Base-by-base conservation (phyloP, 1,140 invertebrate species). In the Formica exsecta region DNA sequence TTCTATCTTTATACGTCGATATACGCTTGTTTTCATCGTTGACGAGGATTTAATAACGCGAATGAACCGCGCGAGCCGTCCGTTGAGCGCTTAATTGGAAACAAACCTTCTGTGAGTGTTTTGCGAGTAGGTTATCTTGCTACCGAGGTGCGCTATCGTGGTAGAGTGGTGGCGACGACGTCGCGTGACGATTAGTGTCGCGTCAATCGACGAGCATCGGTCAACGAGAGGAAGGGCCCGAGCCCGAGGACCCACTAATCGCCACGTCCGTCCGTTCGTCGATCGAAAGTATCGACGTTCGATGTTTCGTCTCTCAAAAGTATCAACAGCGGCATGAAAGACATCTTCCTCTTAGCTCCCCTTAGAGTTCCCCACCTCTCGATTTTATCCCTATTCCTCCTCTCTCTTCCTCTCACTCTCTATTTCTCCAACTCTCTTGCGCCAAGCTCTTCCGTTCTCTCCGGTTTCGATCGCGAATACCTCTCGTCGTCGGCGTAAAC, bases 81-180 rank as follows among this genome's bases (percentile, higher is more conserved):
- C 13, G 62, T 54, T 25, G 48, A 22, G 9, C 25, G 13, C 22
- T 70, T 51, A 68, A 86, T 80, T 71, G 29, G 16, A 70, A 71
- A 76, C 85, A 86, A 86, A 75, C 85, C 70, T 86, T 62, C 22
- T 9, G 44, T 3, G 11, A 51, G 48, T 80, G 38, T 66, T 38
- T 81, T 36, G 36, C 11, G 32, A 64, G 77, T 71, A 86, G 81
- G 75, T 90, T 89, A 87, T 87, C 81, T 86, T 81, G 75, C 44
- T 62, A 83, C 13, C n/a, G n/a, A 36, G 7, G 38, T 71, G 25
- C 9, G 25, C 57, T 64, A 85, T 68, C 22, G 59, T 81, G 29
- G 59, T 22, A 7, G 11, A 48, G 36, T 44, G 70, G 61, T 38
- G 54, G 19, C 57, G 38, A 32, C 54, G 62, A 59, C 19, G 61